Conservation (phyloP, 2,888 invertebrate genomes). For the Drosophila helvetica region DNA sequence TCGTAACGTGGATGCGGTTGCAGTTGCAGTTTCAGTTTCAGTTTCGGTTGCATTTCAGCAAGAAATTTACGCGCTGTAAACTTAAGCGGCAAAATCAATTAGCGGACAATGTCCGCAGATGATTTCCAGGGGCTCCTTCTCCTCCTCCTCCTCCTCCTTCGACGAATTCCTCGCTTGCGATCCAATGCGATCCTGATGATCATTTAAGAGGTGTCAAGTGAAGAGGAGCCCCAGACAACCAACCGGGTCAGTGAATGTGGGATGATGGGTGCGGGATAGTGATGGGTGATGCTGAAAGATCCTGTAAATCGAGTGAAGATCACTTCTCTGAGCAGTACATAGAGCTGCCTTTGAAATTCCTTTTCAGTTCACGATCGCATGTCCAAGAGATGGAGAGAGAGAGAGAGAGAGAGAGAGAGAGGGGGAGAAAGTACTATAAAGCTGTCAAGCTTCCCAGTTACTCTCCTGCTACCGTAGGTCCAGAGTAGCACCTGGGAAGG, state of each 20-base stretch:
- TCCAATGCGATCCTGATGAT: background rate
- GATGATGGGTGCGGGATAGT: no score
- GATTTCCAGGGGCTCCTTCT: background rate
- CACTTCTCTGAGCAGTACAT: no score
- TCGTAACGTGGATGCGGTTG: constrained; percentile 5
- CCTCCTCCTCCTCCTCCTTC: no score
- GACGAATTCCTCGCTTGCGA: no score
- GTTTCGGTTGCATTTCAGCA: constrained; percentile 54
- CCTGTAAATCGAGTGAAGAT: no score
- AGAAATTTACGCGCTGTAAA: constrained; percentile 61
- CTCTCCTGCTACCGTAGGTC: background rate
- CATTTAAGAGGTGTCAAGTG: constrained; percentile 20
- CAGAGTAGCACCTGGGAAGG: no score
- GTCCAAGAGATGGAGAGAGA: background rate
- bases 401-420: background rate
- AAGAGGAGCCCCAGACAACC: no score
- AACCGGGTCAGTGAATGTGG: background rate
- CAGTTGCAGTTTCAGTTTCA: constrained; percentile 21
- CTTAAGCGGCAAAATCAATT: constrained; percentile 73
- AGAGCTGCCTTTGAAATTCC: no score
- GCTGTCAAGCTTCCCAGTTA: background rate
- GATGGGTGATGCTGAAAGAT: no score
- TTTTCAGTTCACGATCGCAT: no score
- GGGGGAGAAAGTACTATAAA: background rate
- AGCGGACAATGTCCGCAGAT: constrained; percentile 41